Percentiles rank a stretch among this genome's conserved stretches.
Evolutionary conservation across 2,797 vertebrate species (phyloP).

Genomic region (Catharus ustulatus): DNA sequence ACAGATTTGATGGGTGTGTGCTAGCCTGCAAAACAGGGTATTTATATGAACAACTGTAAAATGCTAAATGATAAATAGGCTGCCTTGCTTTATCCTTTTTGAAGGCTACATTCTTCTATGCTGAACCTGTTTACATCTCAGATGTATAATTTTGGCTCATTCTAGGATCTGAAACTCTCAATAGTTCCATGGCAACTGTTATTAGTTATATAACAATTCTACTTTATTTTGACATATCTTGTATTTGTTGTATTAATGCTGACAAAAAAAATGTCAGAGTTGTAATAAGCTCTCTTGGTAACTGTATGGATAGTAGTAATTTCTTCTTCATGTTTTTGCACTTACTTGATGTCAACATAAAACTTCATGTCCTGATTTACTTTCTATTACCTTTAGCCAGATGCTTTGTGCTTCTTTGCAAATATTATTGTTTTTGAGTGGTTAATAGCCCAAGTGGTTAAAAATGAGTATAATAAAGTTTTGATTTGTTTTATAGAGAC

Average conservation of each 20-base stretch:
- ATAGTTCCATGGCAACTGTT: not conserved
- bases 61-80: not conserved
- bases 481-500: constrained; percentile 71
- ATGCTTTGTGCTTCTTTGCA: not conserved
- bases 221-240: not conserved
- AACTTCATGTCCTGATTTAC: not conserved
- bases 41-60: not conserved
- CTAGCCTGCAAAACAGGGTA: not conserved
- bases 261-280: not conserved
- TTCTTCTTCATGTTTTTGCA: not conserved
- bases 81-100: not conserved
- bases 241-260: not conserved
- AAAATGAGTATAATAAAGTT: not conserved
- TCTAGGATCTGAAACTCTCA: not conserved
- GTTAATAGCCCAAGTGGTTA: not conserved
- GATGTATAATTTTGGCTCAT: not conserved
- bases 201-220: not conserved
- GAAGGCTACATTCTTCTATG: not conserved
- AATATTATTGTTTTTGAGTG: not conserved
- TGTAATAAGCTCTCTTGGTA: not conserved
- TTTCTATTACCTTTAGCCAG: not conserved
- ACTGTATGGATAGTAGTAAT: not conserved
- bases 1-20: not conserved
- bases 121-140: not conserved
- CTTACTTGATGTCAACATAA: not conserved